Conservation (phyloP, 2,113 vertebrate genomes). For the Oxyura jamaicensis region DNA sequence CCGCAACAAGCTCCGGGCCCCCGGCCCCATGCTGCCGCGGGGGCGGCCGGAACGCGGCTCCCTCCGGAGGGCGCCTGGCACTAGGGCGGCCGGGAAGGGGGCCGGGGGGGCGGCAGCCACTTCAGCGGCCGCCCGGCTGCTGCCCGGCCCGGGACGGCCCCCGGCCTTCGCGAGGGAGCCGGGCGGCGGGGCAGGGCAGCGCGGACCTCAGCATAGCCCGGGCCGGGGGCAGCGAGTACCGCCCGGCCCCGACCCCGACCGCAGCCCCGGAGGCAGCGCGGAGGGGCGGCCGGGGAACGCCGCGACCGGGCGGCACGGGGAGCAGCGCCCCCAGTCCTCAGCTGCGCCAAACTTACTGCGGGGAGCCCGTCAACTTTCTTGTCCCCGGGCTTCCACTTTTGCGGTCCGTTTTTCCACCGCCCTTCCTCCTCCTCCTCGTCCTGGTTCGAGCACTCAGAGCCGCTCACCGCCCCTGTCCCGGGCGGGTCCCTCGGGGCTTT, state of each 20-base stretch:
- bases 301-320: not conserved
- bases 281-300: not conserved
- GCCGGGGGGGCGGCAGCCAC: too few species aligned
- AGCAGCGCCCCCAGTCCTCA: not conserved
- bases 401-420: not conserved
- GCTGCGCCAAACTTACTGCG: conserved; percentile 18
- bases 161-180: not conserved
- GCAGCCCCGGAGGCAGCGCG: not conserved
- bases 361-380: conserved; percentile 31
- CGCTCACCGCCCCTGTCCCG: not conserved
- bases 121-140: too few species aligned
- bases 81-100: too few species aligned
- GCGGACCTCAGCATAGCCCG: not conserved
- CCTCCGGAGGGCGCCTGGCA: too few species aligned
- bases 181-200: not conserved
- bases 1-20: not conserved
- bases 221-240: not conserved
- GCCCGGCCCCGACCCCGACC: not conserved
- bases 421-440: not conserved
- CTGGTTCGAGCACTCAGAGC: not conserved
- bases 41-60: not conserved
- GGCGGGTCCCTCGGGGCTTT: not conserved
- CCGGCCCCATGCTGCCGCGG: not conserved
- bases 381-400: not conserved
- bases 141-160: too few species aligned